These are phyloP conservation scores for Salvator merianae DNA, from an alignment of 2,113 vertebrate species.

Conservation along the genomic window DNA sequence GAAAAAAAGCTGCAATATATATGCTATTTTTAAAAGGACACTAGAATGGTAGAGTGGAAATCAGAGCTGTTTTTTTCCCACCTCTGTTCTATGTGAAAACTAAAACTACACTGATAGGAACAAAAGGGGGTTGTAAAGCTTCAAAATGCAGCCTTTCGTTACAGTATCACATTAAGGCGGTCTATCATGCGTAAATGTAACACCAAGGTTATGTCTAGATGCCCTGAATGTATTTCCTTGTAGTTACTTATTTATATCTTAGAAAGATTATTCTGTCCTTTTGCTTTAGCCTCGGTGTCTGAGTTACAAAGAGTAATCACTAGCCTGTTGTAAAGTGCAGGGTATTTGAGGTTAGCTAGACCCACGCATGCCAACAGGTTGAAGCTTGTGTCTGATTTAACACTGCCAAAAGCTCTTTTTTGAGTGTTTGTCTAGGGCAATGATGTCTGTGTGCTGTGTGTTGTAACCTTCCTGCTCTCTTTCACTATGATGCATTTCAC, in stretches of 20 bases:
- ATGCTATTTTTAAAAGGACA: slow-evolving; percentile 11
- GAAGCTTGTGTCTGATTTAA: neutral
- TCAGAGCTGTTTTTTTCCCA: neutral
- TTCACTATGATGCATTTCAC: neutral
- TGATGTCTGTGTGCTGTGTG: neutral
- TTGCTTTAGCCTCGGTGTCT: neutral
- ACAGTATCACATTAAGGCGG: slow-evolving; percentile 44
- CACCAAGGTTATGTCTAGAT: slow-evolving; percentile 24
- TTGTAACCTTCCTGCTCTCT: neutral
- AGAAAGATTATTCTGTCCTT: slow-evolving; percentile 9
- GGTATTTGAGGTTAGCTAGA: neutral
- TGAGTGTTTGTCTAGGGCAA: neutral
- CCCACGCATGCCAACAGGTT: neutral
- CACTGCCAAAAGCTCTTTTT: neutral
- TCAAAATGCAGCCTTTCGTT: slow-evolving; percentile 24
- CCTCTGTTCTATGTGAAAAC: slow-evolving; percentile 42
- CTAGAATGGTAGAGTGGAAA: slow-evolving; percentile 23
- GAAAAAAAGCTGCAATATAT: slow-evolving; percentile 5
- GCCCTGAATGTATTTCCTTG: slow-evolving; percentile 2
- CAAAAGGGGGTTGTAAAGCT: neutral
- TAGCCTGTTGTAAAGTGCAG: neutral
- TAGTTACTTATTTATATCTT: slow-evolving; percentile 17
- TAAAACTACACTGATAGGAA: slow-evolving; percentile 11
- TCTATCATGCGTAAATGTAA: slow-evolving; percentile 28
- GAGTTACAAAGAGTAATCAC: accelerated